Conservation (phyloP, 2,113 vertebrate genomes). For the Piaya cayana region DNA sequence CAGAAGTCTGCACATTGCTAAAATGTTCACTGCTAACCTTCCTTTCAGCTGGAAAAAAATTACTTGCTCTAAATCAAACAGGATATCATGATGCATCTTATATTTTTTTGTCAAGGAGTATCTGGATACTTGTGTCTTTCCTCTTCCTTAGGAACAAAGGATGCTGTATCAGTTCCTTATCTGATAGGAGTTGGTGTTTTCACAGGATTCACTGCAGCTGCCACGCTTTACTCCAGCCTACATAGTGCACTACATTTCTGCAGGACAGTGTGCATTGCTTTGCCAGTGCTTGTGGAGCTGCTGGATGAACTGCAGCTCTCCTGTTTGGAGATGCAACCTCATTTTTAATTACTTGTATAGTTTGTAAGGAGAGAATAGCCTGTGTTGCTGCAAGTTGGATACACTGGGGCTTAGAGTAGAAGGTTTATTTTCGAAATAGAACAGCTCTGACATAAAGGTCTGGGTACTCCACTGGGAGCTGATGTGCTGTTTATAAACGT, state of each 20-base stretch:
- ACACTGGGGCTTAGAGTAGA: not conserved
- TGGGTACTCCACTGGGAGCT: accelerated
- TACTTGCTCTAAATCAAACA: not conserved
- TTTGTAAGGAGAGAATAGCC: not conserved
- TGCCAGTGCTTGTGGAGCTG: not conserved
- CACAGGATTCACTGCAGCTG: not conserved
- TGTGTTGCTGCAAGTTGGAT: not conserved
- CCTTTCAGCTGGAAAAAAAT: not conserved
- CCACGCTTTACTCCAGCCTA: accelerated
- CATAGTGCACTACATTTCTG: not conserved
- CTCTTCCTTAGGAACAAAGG: not conserved
- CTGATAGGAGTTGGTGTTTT: not conserved
- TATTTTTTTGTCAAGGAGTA: not conserved
- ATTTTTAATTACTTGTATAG: not conserved
- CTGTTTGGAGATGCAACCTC: not conserved
- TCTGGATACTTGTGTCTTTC: not conserved
- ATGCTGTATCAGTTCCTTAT: not conserved
- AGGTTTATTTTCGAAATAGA: not conserved
- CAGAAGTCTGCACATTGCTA: not conserved
- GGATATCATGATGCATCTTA: not conserved
- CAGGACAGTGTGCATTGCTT: accelerated
- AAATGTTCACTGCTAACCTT: not conserved
- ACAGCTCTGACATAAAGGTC: not conserved
- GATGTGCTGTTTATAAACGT: not conserved
- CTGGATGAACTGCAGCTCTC: not conserved